Percentiles rank a stretch among this genome's conserved stretches.
phyloP scores from a whole-genome alignment of 2,113 vertebrate genomes.

The Nycticryphes semicollaris region DNA sequence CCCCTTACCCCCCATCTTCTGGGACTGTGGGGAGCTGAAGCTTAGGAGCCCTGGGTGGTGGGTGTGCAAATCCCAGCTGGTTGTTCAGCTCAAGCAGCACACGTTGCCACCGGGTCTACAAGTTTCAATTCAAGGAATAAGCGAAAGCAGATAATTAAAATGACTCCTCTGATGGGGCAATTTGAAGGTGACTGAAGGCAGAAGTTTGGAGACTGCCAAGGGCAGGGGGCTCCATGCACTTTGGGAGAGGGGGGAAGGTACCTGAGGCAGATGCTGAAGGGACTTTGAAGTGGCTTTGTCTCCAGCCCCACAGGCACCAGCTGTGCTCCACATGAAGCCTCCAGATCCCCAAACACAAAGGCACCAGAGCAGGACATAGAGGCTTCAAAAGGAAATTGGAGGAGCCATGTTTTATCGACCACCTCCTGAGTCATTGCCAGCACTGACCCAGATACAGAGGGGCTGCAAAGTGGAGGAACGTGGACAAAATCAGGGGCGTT shows the following conservation, averaged over 20 bases:
- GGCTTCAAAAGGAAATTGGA: neutral
- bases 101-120: neutral
- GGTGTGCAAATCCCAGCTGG: too few species aligned
- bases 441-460: neutral
- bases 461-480: neutral
- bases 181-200: neutral
- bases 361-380: neutral
- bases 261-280: rapidly evolving
- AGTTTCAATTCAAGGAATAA: neutral
- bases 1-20: neutral
- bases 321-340: rapidly evolving
- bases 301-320: rapidly evolving
- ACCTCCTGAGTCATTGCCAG: neutral
- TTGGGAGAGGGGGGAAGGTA: neutral
- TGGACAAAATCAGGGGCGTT: neutral
- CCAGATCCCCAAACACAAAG: neutral
- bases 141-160: neutral
- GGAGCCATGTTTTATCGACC: neutral
- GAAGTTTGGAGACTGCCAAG: neutral
- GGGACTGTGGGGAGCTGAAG: neutral
- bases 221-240: neutral
- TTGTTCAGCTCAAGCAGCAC: neutral
- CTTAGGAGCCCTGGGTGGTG: neutral
- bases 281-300: neutral
- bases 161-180: neutral